Base-by-base conservation (phyloP, 2,113 vertebrate species). In the Prolemur simus region DNA sequence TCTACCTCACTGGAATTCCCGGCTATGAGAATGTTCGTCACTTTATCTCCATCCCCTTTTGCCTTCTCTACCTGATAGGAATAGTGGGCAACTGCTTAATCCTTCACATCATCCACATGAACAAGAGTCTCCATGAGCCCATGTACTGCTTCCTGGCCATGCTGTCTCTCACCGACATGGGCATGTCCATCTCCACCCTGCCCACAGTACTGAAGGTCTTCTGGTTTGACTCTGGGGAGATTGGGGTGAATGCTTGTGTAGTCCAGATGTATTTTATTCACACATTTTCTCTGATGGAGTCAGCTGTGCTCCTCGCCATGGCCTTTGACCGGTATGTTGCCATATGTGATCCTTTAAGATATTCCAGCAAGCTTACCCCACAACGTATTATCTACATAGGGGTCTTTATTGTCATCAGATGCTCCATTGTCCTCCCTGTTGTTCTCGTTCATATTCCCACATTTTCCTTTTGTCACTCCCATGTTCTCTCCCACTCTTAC, bases 81-180 rank as follows among this genome's bases (percentile, higher is more conserved):
- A 56, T 90, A 42, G 18, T 73, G 32, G 96, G 91, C 29, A 96
- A 96, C 39, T 74, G 77, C 20, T n/a, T 45, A 47, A 63, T 96
- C n/a, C 84, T 94, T 47, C 52, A 84, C 7, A 69, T 87, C 6
- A 77, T 96, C 15, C 12, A 17, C 14, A 82, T 32, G 5, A 87
- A 93, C 21, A 14, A 34, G 7, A 97, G 91, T 45, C 88, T 97
- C 9, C 94, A 96, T 52, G 93, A 97, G 14, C 25, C 73, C 23
- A 96, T 97, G 93, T 97, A 96, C 54, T 34, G 94, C 25, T 97
- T 98, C 89, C 83, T 98, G 27, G 73, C 74, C 49, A 96, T 97
- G 92, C 34, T 98, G 32, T 88, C 73, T 12, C 23, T 95, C 27
- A 87, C 68, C 0, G 90, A 94, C 66, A 81, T 89, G 74, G 68